These are phyloP conservation scores for Muscicapa comitata DNA, from an alignment of 2,797 vertebrate genomes.

Conservation along the genomic window DNA sequence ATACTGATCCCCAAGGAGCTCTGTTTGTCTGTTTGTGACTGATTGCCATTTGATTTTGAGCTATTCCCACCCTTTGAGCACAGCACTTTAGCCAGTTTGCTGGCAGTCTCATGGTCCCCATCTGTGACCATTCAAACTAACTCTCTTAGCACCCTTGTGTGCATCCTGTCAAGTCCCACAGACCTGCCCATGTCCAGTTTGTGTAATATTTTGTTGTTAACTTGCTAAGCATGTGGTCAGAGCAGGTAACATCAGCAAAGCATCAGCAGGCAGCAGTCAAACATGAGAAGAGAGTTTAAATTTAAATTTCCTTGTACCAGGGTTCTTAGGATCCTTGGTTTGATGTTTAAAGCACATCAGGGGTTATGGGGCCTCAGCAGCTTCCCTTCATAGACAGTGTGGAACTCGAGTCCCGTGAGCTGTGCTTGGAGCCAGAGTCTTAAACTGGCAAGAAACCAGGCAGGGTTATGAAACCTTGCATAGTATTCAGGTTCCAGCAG, in stretches of 20 bases:
- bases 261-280: background rate
- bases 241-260: background rate
- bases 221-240: background rate
- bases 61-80: background rate
- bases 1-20: background rate
- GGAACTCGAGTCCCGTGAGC: background rate
- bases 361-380: background rate
- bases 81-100: background rate
- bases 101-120: background rate
- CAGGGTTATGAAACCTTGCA: background rate
- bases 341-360: background rate
- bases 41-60: background rate
- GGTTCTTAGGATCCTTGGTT: background rate
- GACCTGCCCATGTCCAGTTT: background rate
- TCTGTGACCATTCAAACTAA: background rate
- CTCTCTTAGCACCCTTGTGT: background rate
- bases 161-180: background rate
- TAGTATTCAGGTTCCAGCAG: background rate
- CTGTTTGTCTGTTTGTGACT: background rate
- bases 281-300: background rate
- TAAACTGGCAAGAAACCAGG: background rate
- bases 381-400: background rate
- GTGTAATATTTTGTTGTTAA: background rate
- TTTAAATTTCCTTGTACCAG: background rate
- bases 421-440: background rate